These are phyloP conservation scores for Parasteatoda lunata DNA, from an alignment of 2,888 invertebrate species.

Conservation along the genomic window DNA sequence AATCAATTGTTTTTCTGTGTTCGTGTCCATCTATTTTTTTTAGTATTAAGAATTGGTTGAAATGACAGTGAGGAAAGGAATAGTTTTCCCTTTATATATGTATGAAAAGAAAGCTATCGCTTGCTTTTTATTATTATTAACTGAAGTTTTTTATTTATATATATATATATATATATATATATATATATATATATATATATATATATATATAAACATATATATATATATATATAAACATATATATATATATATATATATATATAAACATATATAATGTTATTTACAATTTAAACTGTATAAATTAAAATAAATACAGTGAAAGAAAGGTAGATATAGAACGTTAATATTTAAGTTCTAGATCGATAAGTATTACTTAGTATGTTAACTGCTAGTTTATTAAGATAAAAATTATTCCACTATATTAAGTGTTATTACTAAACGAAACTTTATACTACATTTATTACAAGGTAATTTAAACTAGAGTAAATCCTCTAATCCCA, in stretches of 20 bases:
- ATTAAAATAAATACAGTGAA: not conserved
- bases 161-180: too few relatives aligned
- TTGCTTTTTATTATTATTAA: not conserved
- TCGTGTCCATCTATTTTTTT: not conserved
- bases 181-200: too few relatives aligned
- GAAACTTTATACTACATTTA: too few relatives aligned
- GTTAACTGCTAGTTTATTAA: too few relatives aligned
- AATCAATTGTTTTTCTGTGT: not conserved
- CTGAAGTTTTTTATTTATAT: not conserved
- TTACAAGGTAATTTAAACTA: too few relatives aligned
- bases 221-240: not conserved
- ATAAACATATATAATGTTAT: not conserved
- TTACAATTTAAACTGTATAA: not conserved
- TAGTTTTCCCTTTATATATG: not conserved
- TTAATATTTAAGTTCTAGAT: too few relatives aligned
- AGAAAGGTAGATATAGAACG: too few relatives aligned
- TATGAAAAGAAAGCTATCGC: not conserved
- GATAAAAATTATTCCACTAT: too few relatives aligned
- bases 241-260: slow-evolving; percentile 1
- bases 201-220: not conserved
- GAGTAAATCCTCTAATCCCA: too few relatives aligned
- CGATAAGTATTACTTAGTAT: too few relatives aligned
- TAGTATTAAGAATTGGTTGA: not conserved
- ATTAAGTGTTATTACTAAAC: too few relatives aligned
- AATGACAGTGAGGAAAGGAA: not conserved